Base-by-base conservation (phyloP, 2,797 vertebrate species). In the Eulemur coronatus region DNA sequence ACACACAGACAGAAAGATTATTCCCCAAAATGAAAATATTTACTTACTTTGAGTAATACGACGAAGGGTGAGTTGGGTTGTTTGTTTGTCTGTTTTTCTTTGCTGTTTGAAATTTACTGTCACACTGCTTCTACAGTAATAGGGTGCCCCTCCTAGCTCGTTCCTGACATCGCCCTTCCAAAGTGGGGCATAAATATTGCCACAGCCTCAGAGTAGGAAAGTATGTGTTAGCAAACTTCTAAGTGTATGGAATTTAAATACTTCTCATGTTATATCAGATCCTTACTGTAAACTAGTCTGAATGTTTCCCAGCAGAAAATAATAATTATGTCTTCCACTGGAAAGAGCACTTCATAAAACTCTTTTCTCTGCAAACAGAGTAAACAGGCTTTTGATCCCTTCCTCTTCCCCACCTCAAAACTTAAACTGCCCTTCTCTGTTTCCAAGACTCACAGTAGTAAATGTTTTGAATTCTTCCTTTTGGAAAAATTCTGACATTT, bases 291-390 rank as follows among this genome's bases (percentile, higher is more conserved):
- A 97, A 97, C 78, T 87, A 91, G 97, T 98, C 97, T 97, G 97
- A 97, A 94, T 90, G 43, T 85, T 97, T 98, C 98, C 96, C 97
- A 98, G 95, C 92, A 98, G 96, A 98, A 98, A 98, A 98, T 96
- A 97, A 96, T 97, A 96, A 97, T 96, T 82, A n/a, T 96, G 93
- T 97, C 97, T 98, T 98, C 93, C 96, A 17, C 96, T 97, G 75
- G 97, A 97, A 97, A 95, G 96, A 97, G 91, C 88, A 46, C 96
- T 95, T 80, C 84, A 38, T 98, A 97, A 98, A 98, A 97, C 70
- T 88, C 94, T 94, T 97, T 89, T 95, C 86, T 61, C 92, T 90
- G 11, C 76, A 93, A 96, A 92, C 14, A 72, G 95, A 96, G 33
- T 97, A 97, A 98, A 97, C 1, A 41, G 88, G 91, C 96, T 95